Evolutionary conservation across 2,888 invertebrate genomes (phyloP), one percentile per base, ranked within the genome.

Genomic region (Protonemura montana): DNA sequence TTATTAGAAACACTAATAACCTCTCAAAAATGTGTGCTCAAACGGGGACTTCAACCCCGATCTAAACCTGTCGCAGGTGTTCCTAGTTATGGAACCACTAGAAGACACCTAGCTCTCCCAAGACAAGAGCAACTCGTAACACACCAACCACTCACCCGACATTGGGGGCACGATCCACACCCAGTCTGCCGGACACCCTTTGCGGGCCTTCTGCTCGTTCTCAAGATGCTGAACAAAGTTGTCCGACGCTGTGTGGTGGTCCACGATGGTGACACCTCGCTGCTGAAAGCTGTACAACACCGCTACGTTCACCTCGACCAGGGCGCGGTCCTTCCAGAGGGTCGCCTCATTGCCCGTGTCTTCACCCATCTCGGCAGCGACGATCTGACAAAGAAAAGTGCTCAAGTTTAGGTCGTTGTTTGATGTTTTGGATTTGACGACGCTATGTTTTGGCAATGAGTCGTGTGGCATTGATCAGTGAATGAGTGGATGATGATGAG

Each of bases 241-340:
- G 97, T 91, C 98, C 98, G 98, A 96, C 27, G 98, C 98, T 0
- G 98, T 97, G 90, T 98, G 98, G 91, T 98, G 97, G 92, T 98
- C 98, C 5, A 98, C 97, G 87, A 98, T 98, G 7, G 98, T 98
- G 0, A 98, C 96, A 89, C 97, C 97, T 86, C 94, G 94, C 89
- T 93, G 94, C 91, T 94, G 94, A 89, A 96, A 98, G 90, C 98
- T 98, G 91, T 98, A 95, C 30, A 98, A 92, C 0, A 98, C 98
- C 0, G 98, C 98, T 76, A 98, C 93, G 90, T 98, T 98, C 86
- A 96, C 94, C 92, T 98, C 98, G 0, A 98, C 96, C 88, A 98
- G 93, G 0, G 98, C 97, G 90, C 95, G 95, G 91, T 98, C 98
- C 91, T 97, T 98, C 98, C 98, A 98, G 86, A 98, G 92, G 2